These are phyloP conservation scores for Thaumetopoea pityocampa DNA, from an alignment of 1,140 invertebrate species.

Conservation along the genomic window DNA sequence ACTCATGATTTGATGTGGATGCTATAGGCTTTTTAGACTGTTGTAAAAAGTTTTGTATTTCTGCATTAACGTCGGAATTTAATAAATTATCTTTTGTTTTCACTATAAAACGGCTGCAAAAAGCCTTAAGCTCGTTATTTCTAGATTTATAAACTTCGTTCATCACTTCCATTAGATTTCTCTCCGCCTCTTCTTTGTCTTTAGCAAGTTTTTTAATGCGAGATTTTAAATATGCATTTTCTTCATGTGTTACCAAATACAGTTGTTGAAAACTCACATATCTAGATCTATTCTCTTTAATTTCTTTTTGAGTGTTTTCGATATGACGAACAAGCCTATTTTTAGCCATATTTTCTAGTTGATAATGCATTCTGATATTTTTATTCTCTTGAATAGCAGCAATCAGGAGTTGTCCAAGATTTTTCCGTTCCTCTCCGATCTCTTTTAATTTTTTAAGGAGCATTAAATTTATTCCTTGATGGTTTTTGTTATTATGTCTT, in stretches of 20 bases:
- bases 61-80: constrained; percentile 41
- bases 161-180: constrained; percentile 43
- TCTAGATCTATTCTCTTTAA: constrained; percentile 44
- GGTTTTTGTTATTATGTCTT: constrained; percentile 14
- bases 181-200: constrained; percentile 49
- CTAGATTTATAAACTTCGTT: constrained; percentile 49
- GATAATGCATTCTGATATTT: constrained; percentile 45
- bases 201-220: constrained; percentile 39
- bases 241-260: constrained; percentile 47
- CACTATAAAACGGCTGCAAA: constrained; percentile 51
- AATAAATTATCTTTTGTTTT: constrained; percentile 46
- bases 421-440: constrained; percentile 43
- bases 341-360: constrained; percentile 44
- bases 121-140: constrained; percentile 46
- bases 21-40: constrained; percentile 16
- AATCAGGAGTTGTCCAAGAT: constrained; percentile 38
- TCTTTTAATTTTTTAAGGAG: constrained; percentile 51
- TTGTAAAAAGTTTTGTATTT: constrained; percentile 46
- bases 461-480: constrained; percentile 28
- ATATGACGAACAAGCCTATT: constrained; percentile 37
- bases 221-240: constrained; percentile 51
- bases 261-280: constrained; percentile 55
- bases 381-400: constrained; percentile 51
- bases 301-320: constrained; percentile 42
- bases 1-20: constrained; percentile 1